Base-by-base conservation (phyloP, 2,113 vertebrate species). In the Oncorhynchus mykiss region DNA sequence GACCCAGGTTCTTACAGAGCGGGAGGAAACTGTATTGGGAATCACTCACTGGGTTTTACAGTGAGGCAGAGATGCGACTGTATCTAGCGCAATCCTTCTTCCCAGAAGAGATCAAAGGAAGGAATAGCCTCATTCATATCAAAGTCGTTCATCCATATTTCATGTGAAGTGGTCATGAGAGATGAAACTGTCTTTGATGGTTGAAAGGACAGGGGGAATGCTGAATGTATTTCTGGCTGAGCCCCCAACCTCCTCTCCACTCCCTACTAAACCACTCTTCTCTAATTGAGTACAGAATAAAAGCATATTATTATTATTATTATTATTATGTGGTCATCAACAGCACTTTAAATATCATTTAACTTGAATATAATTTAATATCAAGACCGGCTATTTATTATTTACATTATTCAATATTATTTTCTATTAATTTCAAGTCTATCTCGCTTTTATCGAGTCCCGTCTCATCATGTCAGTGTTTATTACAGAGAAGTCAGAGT, bases 91-190 rank as follows among this genome's bases (percentile, higher is more conserved):
- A 48, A 70, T 71, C 64, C 3, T 0, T 7, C 62, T 54, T 60
- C 45, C 13, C 34, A 48, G 72, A 76, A 73, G 62, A 29, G 22
- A 77, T 88, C 82, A 88, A 84, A 83, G 73, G 5, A 25, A 57
- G 70, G 74, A 80, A n/a, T 60, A 31, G 62, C 25, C 60, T 80
- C 72, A 79, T 73, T 82, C 66, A 86, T 81, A 73, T 82, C 66
- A 85, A 73, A 82, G 81, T 62, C 57, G 29, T 51, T 71, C 49
- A 77, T 85, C 70, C 25, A 86, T 82, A 73, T 83, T 88, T 85
- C 12, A 85, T 80, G 67, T 74, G 62, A 79, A 83, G 60, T 67
- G 78, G 72, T 59, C 68, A 67, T 73, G 80, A 73, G 77, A 78
- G 70, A 77, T 78, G 57, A 80, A 85, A 75, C 74, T 29, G 11